Evolutionary conservation across 1,140 invertebrate species (phyloP), one percentile per base, ranked within the genome.

Genomic region (Battus philenor): DNA sequence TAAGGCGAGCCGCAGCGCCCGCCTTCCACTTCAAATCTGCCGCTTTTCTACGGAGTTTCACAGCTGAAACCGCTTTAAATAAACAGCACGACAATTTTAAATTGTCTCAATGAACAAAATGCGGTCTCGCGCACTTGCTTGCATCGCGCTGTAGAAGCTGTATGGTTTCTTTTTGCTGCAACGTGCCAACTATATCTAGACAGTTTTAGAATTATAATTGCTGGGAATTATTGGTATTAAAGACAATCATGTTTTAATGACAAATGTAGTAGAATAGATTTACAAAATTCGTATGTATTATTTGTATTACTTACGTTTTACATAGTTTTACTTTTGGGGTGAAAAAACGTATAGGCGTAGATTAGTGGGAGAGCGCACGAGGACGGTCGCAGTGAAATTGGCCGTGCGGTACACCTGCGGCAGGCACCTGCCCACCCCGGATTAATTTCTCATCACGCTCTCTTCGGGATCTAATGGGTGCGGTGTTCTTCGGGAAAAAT

Each of bases 401-500:
- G 59, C 57, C 61, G 52, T 45, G 58, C 44, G 48, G 39, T 53
- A 53, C 77, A 79, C 71, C 75, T 82, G 75, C 58, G 74, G 31
- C 62, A 41, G 18, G 18, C 68, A 69, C 74, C 71, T 70, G 66
- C 57, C 61, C 63, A 44, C 56, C 59, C 52, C 57, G 75, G 77
- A 83, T 83, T 83, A 81, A 81, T 79, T 76, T 76, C 77, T 83
- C 75, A 79, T 83, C 77, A 81, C 63, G 60, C 60, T 41, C 51
- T 62, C 52, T 54, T 59, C 34, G 50, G 48, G 54, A 68, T 54
- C 77, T 81, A 83, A 83, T 79, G 77, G 71, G 70, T 54, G 72
- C 50, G 64, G 68, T 67, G 66, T 66, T 55, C 63, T 63, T 58
- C 52, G 58, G 71, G 70, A 83, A 83, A 81, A 83, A 83, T 73